A percentile compares a stretch with the other conserved stretches of the same genome.
Conservation (phyloP, 2,797 vertebrate species). For the Pteronotus mesoamericanus region DNA sequence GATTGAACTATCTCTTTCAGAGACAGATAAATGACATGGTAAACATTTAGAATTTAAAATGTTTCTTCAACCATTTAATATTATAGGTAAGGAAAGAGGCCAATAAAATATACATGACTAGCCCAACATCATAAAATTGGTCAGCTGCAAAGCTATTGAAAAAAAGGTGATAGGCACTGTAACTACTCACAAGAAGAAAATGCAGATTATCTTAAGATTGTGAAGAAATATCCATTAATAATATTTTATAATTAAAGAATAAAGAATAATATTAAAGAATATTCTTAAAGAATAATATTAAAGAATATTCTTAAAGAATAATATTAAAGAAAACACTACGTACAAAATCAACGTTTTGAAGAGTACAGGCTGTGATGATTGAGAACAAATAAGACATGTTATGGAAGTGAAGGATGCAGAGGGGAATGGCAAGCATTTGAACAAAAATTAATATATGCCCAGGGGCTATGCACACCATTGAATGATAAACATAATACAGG, state of each 20-base stretch:
- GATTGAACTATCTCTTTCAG: not conserved
- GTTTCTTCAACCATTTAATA: not conserved
- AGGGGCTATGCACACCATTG: conserved; percentile 73
- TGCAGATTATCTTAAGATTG: not conserved
- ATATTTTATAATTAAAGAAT: conserved; percentile 26
- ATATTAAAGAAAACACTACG: not conserved
- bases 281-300: too few species aligned
- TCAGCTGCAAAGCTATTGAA: not conserved
- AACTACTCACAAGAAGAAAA: not conserved
- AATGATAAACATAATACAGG: conserved; percentile 74
- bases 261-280: too few species aligned
- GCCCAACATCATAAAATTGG: not conserved
- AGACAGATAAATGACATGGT: not conserved
- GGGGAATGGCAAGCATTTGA: conserved; percentile 80
- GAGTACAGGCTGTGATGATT: not conserved
- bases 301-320: too few species aligned
- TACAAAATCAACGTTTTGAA: not conserved
- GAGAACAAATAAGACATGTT: conserved; percentile 11
- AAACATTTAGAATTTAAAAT: conserved; percentile 26
- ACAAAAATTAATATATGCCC: conserved; percentile 82
- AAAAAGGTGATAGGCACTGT: not conserved
- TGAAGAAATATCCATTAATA: not conserved
- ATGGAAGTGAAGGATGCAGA: conserved; percentile 34
- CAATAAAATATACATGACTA: not conserved
- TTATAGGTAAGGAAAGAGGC: not conserved